These are phyloP conservation scores for Lasiurus cinereus DNA, from an alignment of 2,113 vertebrate species.

Conservation along the genomic window DNA sequence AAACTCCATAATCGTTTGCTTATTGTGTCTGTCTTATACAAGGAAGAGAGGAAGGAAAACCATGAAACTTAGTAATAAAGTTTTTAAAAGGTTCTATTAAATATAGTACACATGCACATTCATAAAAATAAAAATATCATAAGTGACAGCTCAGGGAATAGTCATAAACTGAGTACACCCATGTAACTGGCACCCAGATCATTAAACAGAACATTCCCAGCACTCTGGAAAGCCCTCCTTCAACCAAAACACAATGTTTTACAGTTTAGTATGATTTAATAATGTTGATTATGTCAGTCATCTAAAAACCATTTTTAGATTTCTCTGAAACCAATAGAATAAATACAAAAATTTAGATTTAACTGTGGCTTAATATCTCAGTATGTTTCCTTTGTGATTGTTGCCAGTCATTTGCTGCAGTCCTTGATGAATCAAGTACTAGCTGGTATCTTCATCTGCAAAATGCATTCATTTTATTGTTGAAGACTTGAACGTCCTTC, in stretches of 20 bases:
- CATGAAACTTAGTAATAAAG: not conserved
- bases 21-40: not conserved
- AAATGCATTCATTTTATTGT: not conserved
- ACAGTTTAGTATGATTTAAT: conserved; percentile 41
- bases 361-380: not conserved
- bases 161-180: not conserved
- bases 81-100: conserved; percentile 32
- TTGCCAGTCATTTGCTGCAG: not conserved
- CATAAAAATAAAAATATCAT: not conserved
- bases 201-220: not conserved
- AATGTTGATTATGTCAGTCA: not conserved
- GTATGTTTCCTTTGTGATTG: not conserved
- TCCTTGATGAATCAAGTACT: not conserved
- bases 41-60: not conserved
- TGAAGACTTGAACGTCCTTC: not conserved
- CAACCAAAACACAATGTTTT: not conserved
- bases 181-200: not conserved
- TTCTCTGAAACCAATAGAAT: not conserved
- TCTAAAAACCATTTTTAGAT: conserved; percentile 4
- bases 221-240: not conserved
- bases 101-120: not conserved
- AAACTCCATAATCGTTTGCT: not conserved
- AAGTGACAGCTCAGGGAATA: not conserved
- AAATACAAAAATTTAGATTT: not conserved
- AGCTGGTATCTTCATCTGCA: not conserved